Evolutionary conservation across 2,797 vertebrate species (phyloP).

Genomic region (Varecia variegata): DNA sequence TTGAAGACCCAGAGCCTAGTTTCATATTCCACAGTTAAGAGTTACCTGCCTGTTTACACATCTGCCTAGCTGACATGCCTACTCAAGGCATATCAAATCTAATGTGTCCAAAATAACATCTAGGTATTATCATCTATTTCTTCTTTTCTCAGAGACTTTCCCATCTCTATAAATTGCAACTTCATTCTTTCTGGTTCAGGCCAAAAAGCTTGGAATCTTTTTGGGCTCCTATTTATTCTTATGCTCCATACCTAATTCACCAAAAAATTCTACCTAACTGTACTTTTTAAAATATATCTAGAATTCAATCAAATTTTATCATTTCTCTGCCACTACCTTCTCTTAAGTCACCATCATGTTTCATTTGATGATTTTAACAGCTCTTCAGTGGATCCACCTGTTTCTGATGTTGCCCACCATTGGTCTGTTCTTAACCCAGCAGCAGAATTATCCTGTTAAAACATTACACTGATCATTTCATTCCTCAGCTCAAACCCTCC

Average conservation of each 20-base stretch:
- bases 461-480: background rate
- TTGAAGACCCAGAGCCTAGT: background rate
- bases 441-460: background rate
- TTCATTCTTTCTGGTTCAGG: background rate
- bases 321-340: background rate
- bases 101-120: background rate
- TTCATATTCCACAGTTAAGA: background rate
- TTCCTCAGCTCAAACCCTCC: background rate
- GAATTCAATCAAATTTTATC: background rate
- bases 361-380: background rate
- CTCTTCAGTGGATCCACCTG: background rate
- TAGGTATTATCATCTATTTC: background rate
- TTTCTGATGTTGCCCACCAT: background rate
- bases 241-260: background rate
- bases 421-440: background rate
- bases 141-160: background rate
- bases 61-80: background rate
- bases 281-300: background rate
- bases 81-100: background rate
- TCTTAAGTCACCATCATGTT: background rate
- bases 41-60: background rate
- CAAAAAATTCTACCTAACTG: background rate
- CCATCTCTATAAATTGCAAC: background rate
- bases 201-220: background rate
- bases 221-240: background rate